Base-by-base conservation (phyloP, 92 coral and sea anemone species). In the Phenganax stokvisi region DNA sequence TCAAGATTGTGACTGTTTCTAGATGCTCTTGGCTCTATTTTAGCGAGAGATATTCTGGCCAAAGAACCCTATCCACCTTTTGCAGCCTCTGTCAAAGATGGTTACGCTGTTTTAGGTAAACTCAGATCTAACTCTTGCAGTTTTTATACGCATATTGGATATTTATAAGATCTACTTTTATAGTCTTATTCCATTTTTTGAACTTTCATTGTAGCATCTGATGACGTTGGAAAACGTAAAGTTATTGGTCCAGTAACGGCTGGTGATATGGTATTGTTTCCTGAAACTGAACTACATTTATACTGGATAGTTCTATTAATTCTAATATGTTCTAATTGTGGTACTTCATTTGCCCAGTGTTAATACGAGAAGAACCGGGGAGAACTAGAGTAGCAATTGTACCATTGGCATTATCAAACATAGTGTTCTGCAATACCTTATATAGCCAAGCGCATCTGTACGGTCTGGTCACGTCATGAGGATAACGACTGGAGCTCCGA, bases 71-170 rank as follows among this genome's bases (percentile, higher is more conserved):
- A 89, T 75, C 98, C 98, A 27, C 94, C 97, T 5, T 93, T 93
- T 79, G 93, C 98, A 37, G 97, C 98, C 15, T 93, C 98, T 30
- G 80, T 93, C 85, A 93, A 93, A 81, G 98, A 93, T 85, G 98
- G 98, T 12, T 93, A 93, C 83, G 98, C 98, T 55, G 97, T 93
- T 15, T 37, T 85, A 65, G 93, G 93, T 88, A 87, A 9, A 62
- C 12, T 12, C 57, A 11, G 25, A 7, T 1, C 31, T 16, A 30
- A 11, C 10, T 25, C 55, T 9, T 25, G 71, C 68, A 57, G 12
- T 64, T 77, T 57, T 16, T 10, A 66, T 31, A 20, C 25, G 25
- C 25, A 20, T 20, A 20, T 20, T 56, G 57, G 27, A 15, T 55
- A 3, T 37, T 12, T 54, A 51, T 47, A 9, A 51, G 29, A 0